Evolutionary conservation across 2,113 vertebrate species (phyloP), one percentile per base, ranked within the genome.

Genomic region (Boleophthalmus pectinirostris): DNA sequence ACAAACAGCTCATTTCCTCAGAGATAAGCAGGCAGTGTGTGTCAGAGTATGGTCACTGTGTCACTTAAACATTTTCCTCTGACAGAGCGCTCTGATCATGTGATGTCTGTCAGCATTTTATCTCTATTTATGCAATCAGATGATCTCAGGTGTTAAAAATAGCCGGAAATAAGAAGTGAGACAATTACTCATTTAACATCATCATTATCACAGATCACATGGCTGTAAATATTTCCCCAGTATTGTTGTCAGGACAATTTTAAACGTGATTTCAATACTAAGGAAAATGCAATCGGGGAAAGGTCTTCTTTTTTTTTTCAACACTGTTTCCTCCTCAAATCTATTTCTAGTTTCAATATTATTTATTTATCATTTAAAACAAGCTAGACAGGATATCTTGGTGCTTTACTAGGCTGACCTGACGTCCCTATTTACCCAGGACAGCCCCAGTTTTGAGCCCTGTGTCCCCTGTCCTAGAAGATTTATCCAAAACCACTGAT

Each of bases 71-170:
- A 69, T 69, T 80, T 77, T 70, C 82, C 77, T 1, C 23, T 38
- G 5, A 8, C 23, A 43, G 45, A 74, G 66, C 23, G 25, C 29
- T 81, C 84, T 73, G 35, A 23, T 81, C 85, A 76, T 86, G 75
- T 79, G 82, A 82, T 38, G 29, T 21, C 64, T 51, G 72, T 88
- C 87, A 85, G 82, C 84, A 79, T 73, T 71, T 56, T 61, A 47
- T 24, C 53, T 79, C 78, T 21, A 21, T 54, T 88, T 74, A 74
- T 47, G 74, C 79, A 51, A 74, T 2, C 15, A 58, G 63, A 53
- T 69, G 80, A 79, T 43, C 33, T 6, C 0, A 77, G 33, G 20
- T 2, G n/a, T 16, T 53, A 64, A 13, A 45, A 85, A 72, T 76
- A 67, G 56, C 51, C 67, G n/a, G 49, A 70, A 82, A 72, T 45